Percentiles rank a stretch among this genome's conserved stretches.
These are phyloP conservation scores for Zosterops japonicus DNA, from an alignment of 2,113 vertebrate species.

Conservation along the genomic window DNA sequence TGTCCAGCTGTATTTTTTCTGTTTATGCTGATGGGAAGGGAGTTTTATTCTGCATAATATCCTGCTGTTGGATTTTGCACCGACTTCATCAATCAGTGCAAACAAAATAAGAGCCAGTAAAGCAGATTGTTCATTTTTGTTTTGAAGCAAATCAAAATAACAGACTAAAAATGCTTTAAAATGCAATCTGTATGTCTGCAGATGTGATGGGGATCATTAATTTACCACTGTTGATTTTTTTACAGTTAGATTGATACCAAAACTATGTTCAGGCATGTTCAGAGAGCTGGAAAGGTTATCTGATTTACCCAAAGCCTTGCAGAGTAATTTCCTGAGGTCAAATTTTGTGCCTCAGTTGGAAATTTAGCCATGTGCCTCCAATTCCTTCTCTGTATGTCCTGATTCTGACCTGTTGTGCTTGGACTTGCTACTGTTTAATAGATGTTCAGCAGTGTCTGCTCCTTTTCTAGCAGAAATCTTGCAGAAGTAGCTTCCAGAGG, in stretches of 20 bases:
- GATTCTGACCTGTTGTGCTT: not conserved
- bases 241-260: slow-evolving; percentile 37
- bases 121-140: not conserved
- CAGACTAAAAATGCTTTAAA: not conserved
- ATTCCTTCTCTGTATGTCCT: not conserved
- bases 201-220: slow-evolving; percentile 41
- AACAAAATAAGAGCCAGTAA: not conserved
- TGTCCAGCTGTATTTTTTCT: not conserved
- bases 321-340: slow-evolving; percentile 48
- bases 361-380: not conserved
- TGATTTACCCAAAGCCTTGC: slow-evolving; percentile 55
- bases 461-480: not conserved
- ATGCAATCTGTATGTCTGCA: not conserved
- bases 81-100: not conserved
- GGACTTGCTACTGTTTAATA: not conserved
- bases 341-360: not conserved
- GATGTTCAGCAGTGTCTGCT: not conserved
- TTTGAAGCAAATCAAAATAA: not conserved
- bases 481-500: not conserved
- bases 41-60: not conserved
- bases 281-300: slow-evolving; percentile 47
- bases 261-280: slow-evolving; percentile 8
- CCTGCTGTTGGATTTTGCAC: not conserved
- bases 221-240: slow-evolving; percentile 42
- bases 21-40: not conserved